phyloP scores from a whole-genome alignment of 2,888 invertebrate species.

The Dione juno region DNA sequence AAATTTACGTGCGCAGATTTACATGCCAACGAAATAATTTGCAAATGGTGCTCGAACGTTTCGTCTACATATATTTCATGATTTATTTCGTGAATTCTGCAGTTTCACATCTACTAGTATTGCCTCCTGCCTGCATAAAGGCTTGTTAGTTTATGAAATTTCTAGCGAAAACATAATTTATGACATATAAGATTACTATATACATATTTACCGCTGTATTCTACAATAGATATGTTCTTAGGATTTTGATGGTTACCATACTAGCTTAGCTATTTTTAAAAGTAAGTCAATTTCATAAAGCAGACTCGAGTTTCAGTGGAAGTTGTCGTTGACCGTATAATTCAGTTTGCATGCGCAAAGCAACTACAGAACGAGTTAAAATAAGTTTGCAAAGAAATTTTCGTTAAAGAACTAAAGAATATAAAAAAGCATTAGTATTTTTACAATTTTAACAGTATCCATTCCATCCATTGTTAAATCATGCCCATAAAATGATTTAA shows the following conservation, averaged over 20 bases:
- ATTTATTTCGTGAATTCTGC: slow-evolving; percentile 51
- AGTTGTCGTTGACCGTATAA: slow-evolving; percentile 26
- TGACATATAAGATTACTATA: no score
- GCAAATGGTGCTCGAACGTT: slow-evolving; percentile 71
- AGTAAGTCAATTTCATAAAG: slow-evolving; percentile 19
- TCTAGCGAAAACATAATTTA: no score
- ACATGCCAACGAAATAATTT: slow-evolving; percentile 80
- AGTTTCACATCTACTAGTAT: slow-evolving; percentile 36
- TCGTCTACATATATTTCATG: slow-evolving; percentile 73
- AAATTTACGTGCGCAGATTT: slow-evolving; percentile 82
- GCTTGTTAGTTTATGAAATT: no score
- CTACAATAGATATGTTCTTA: background rate
- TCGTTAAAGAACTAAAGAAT: slow-evolving; percentile 10
- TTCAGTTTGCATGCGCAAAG: slow-evolving; percentile 22
- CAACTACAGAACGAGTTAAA: slow-evolving; percentile 19
- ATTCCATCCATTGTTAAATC: background rate
- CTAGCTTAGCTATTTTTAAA: slow-evolving; percentile 10
- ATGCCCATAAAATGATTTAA: background rate
- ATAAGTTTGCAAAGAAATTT: slow-evolving; percentile 19
- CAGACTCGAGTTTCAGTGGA: slow-evolving; percentile 14
- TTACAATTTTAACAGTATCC: background rate
- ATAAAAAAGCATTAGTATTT: background rate
- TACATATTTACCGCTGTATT: slow-evolving; percentile 7
- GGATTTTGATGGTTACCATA: background rate
- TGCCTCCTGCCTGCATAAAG: slow-evolving; percentile 1